phyloP scores from a whole-genome alignment of 2,888 invertebrate species.

The Yponomeuta sedellus region DNA sequence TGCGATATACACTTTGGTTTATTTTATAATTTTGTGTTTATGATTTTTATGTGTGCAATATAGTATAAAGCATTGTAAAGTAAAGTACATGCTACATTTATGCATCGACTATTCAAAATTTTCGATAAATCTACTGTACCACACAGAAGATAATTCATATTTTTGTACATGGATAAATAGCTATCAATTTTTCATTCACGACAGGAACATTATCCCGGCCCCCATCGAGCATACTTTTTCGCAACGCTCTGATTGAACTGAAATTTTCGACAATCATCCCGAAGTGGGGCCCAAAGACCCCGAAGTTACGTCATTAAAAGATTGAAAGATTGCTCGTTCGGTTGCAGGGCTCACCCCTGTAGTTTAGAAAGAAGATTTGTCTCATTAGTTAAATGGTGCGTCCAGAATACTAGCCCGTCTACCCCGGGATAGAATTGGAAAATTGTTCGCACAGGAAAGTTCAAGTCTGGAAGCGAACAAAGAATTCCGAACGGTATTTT shows the following conservation, averaged over 20 bases:
- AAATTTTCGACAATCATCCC: slow-evolving; percentile 35
- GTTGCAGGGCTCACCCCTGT: slow-evolving; percentile 50
- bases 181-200: not conserved
- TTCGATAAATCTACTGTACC: too few species aligned
- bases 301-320: slow-evolving; percentile 69
- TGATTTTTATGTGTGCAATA: too few species aligned
- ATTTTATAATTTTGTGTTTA: too few species aligned
- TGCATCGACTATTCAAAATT: too few species aligned
- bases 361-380: slow-evolving; percentile 53
- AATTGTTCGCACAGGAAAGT: slow-evolving; percentile 21
- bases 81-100: too few species aligned
- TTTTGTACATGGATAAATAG: not conserved
- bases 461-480: not conserved
- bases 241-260: slow-evolving; percentile 7
- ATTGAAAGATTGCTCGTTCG: slow-evolving; percentile 69
- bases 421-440: slow-evolving; percentile 34
- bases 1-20: too few species aligned
- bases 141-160: too few species aligned
- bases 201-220: slow-evolving; percentile 1
- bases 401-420: slow-evolving; percentile 31
- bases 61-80: too few species aligned
- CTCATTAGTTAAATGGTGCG: slow-evolving; percentile 72
- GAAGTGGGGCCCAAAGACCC: slow-evolving; percentile 30
- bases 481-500: not conserved
- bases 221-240: slow-evolving; percentile 5